Evolutionary conservation across 2,888 invertebrate species (phyloP).

Genomic region (Eustalomyia histrio): DNA sequence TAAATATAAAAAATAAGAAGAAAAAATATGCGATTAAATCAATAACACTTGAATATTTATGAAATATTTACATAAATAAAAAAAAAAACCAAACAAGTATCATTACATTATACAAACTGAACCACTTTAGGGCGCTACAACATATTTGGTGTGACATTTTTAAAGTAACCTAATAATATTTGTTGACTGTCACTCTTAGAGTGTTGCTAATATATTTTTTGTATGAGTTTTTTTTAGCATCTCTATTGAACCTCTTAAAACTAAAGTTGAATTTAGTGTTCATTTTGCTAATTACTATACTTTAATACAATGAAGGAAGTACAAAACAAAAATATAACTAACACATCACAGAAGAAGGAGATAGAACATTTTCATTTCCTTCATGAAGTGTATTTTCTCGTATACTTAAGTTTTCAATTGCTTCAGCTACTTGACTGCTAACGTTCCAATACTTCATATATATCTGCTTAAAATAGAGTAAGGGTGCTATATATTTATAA

Average conservation of each 20-base stretch:
- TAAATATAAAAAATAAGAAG: neutral
- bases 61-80: slow-evolving; percentile 26
- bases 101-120: neutral
- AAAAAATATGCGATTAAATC: neutral
- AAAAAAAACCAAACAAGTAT: slow-evolving; percentile 15
- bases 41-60: slow-evolving; percentile 11
- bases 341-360: slow-evolving; percentile 1
- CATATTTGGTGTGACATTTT: slow-evolving; percentile 1
- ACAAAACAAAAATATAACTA: slow-evolving; percentile 5
- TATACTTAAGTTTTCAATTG: slow-evolving; percentile 71
- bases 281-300: slow-evolving; percentile 62
- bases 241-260: slow-evolving; percentile 39
- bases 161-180: slow-evolving; percentile 29
- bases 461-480: neutral
- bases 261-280: slow-evolving; percentile 57
- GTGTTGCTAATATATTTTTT: neutral
- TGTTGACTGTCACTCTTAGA: neutral
- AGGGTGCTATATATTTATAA: neutral
- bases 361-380: slow-evolving; percentile 60
- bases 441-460: slow-evolving; percentile 39
- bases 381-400: slow-evolving; percentile 68
- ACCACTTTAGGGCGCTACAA: neutral
- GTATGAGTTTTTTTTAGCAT: neutral
- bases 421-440: slow-evolving; percentile 69
- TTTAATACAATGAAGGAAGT: slow-evolving; percentile 15